Evolutionary conservation across 2,113 vertebrate genomes (phyloP).

Genomic region (Eulemur rufifrons): DNA sequence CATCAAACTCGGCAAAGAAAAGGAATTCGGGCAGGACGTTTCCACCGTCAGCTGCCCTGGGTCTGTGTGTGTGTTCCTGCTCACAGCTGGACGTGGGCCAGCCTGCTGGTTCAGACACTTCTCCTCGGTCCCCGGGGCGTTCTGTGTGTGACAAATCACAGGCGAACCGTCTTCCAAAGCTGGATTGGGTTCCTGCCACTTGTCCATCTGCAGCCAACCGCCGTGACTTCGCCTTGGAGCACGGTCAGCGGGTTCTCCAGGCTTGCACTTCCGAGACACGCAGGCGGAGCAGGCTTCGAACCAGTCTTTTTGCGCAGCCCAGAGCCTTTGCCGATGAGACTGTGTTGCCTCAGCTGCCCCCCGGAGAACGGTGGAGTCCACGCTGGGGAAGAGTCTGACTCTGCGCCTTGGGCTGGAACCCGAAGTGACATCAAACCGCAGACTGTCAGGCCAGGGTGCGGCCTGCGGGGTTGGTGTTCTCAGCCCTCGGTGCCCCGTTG

Average conservation of each 20-base stretch:
- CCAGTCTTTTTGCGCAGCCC: neutral
- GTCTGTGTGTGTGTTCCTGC: neutral
- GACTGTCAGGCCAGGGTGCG: no score
- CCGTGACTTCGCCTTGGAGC: neutral
- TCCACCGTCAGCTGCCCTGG: neutral
- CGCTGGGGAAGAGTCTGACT: neutral
- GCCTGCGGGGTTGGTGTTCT: neutral
- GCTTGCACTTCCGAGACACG: neutral
- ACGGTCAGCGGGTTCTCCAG: neutral
- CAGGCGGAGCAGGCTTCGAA: accelerated
- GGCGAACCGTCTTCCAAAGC: neutral
- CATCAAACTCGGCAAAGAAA: neutral
- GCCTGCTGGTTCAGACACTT: neutral
- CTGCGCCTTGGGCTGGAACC: neutral
- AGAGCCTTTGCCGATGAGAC: neutral
- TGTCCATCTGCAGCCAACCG: neutral
- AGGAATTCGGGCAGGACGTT: accelerated
- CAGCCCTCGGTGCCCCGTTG: accelerated
- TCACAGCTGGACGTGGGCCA: neutral
- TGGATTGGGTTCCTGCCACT: neutral
- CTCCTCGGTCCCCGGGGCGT: neutral
- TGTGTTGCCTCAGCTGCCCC: neutral
- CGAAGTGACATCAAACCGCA: neutral
- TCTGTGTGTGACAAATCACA: neutral
- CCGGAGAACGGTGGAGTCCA: neutral